Evolutionary conservation across 2,113 vertebrate species (phyloP), one percentile per base, ranked within the genome.

Genomic region (Rissa tridactyla): DNA sequence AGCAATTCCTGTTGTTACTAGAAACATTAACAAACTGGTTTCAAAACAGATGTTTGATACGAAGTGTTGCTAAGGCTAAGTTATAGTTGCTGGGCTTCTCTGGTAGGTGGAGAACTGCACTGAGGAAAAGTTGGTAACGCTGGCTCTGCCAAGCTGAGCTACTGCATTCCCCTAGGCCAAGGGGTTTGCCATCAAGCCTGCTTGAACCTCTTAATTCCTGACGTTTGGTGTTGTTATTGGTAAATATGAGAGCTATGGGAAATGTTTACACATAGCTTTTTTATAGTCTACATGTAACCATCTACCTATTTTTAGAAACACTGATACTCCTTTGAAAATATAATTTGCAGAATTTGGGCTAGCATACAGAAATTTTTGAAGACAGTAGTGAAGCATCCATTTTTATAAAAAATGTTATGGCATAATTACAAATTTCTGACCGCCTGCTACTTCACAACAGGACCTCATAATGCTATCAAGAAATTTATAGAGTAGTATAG

Each of bases 91-190:
- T 95, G 75, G 6, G 20, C 38, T 76, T 79, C 46, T 76, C 16
- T 32, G 25, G 19, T 71, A 46, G 38, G 34, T 57, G 57, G 62
- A 72, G 66, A 49, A 29, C 38, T 57, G 51, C 32, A 5, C n/a
- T 4, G 2, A 38, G 51, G 64, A 71, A 29, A n/a, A 29, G 29
- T 18, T 77, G 17, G 46, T 62, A 10, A 8, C 4, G 4, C 19
- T 65, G 13, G 34, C 58, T 29, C 19, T 72, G 68, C 51, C 0
- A 0, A 6, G 6, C 58, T 3, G 6, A 25, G 44, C n/a, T 78
- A 15, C 36, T n/a, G 11, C 22, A 4, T 49, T 32, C 25, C 25
- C 19, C 10, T 42, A 5, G 18, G 23, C 0, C 0, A 49, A 17
- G 3, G 30, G 12, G 10, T 11, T 36, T 87, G 15, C 54, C n/a